phyloP scores from a whole-genome alignment of 2,113 vertebrate species.

The Parus major region DNA sequence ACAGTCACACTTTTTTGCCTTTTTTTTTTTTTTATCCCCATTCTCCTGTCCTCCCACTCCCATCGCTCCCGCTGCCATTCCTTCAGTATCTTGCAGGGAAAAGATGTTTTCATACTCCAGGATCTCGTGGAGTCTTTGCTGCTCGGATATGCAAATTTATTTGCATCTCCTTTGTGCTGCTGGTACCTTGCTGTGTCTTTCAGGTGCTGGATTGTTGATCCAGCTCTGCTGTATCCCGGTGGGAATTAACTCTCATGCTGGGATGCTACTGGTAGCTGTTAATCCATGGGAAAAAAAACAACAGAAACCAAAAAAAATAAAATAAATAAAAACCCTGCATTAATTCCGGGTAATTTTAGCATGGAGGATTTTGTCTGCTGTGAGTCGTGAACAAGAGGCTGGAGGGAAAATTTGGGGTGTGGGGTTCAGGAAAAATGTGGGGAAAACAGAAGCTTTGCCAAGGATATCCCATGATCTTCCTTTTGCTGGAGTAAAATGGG shows the following conservation, averaged over 20 bases:
- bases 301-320: rapidly evolving
- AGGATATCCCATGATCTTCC: background rate
- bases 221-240: background rate
- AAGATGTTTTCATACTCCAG: background rate
- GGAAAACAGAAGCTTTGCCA: background rate
- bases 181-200: background rate
- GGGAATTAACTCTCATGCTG: background rate
- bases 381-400: background rate
- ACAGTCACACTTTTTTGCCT: background rate
- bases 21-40: background rate
- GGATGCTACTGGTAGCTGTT: background rate
- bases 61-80: background rate
- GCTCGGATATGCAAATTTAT: background rate
- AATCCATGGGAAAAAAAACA: background rate
- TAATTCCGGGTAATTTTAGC: background rate
- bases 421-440: background rate
- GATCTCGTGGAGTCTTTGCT: background rate
- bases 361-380: background rate
- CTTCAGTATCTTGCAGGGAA: background rate
- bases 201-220: background rate
- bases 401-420: background rate
- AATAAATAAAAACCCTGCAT: background rate
- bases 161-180: background rate
- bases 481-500: background rate
- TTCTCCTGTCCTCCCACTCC: background rate